Percentiles rank a stretch among this genome's conserved stretches.
Evolutionary conservation across 1,140 invertebrate genomes (phyloP).

Genomic region (Drosophila parabipectinata): DNA sequence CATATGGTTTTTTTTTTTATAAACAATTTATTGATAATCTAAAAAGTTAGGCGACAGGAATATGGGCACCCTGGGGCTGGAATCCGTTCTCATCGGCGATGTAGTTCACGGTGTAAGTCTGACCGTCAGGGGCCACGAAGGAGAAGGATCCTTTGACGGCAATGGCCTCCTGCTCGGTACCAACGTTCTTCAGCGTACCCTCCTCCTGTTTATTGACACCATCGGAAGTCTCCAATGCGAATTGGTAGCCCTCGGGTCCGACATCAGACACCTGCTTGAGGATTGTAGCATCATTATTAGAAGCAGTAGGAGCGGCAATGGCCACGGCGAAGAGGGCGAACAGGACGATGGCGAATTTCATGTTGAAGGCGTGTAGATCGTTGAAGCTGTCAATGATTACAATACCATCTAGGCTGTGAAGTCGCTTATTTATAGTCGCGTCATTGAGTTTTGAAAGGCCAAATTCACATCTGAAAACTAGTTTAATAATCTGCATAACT

Average conservation of each 20-base stretch:
- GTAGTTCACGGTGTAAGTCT: conserved; percentile 49
- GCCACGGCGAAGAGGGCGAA: conserved; percentile 43
- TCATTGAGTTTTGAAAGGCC: neutral
- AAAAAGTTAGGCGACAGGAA: conserved; percentile 82
- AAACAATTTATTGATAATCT: conserved; percentile 52
- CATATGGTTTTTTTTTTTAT: conserved; percentile 13
- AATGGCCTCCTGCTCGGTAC: conserved; percentile 43
- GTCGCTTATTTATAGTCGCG: conserved; percentile 1
- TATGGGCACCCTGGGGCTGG: conserved; percentile 87
- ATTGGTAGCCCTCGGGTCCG: conserved; percentile 51
- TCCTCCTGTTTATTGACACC: conserved; percentile 85
- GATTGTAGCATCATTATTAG: no score
- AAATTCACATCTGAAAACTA: neutral
- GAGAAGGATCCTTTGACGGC: conserved; percentile 38
- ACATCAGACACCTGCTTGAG: no score
- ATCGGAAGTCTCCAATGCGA: conserved; percentile 86
- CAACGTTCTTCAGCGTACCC: conserved; percentile 1
- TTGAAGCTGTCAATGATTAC: conserved; percentile 7
- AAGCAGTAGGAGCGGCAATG: neutral
- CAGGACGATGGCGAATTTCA: conserved; percentile 63
- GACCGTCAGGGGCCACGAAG: conserved; percentile 50
- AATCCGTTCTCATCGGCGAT: conserved; percentile 87
- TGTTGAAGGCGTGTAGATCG: conserved; percentile 27
- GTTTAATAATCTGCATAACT: neutral
- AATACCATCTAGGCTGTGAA: neutral